Percentiles rank a stretch among this genome's conserved stretches.
phyloP scores from a whole-genome alignment of 2,797 vertebrate genomes.

The Cryptoprocta ferox region DNA sequence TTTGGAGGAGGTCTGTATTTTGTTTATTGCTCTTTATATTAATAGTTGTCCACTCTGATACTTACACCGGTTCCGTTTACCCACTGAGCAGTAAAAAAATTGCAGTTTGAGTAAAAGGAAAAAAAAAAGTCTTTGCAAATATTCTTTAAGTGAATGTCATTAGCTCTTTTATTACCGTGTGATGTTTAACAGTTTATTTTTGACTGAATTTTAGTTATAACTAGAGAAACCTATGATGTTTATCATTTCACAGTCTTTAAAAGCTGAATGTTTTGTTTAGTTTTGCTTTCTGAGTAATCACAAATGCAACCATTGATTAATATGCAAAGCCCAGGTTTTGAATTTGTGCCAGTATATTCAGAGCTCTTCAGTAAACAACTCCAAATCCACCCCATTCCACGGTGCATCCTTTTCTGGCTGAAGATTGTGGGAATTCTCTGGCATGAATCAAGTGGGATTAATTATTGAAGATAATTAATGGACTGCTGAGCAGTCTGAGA shows the following conservation, averaged over 20 bases:
- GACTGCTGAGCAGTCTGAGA: not conserved
- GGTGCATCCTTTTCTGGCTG: not conserved
- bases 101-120: slow-evolving; percentile 19
- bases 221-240: not conserved
- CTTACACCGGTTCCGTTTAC: not conserved
- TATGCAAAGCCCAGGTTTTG: slow-evolving; percentile 3
- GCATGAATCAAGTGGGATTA: slow-evolving; percentile 31
- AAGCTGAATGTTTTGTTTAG: slow-evolving; percentile 26
- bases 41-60: not conserved
- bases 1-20: not conserved
- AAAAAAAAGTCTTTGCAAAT: not conserved
- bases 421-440: slow-evolving; percentile 21
- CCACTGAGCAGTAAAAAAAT: not conserved
- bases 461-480: slow-evolving; percentile 49
- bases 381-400: not conserved
- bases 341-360: slow-evolving; percentile 5
- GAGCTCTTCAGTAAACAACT: not conserved
- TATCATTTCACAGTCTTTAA: slow-evolving; percentile 6
- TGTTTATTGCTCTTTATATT: not conserved
- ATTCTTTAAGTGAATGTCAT: not conserved
- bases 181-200: not conserved
- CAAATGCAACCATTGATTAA: slow-evolving; percentile 17
- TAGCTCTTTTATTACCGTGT: not conserved
- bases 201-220: slow-evolving; percentile 42
- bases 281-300: slow-evolving; percentile 37